Conservation (phyloP, 1,140 invertebrate species). For the Nebria ingens region DNA sequence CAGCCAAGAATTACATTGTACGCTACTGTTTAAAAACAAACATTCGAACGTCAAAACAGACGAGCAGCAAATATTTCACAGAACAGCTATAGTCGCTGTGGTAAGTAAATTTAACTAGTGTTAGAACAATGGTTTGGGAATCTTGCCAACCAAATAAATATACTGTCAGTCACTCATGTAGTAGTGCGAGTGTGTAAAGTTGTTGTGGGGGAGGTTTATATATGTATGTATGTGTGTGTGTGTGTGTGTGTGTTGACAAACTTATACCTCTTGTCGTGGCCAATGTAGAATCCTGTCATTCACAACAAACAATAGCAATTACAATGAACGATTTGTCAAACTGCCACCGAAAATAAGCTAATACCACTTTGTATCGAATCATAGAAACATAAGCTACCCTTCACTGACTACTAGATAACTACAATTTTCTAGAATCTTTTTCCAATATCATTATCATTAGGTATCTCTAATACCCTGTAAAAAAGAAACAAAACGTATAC, state of each 20-base stretch:
- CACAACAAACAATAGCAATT: neutral
- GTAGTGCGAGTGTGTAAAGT: too few relatives aligned
- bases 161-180: too few relatives aligned
- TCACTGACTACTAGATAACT: too few relatives aligned
- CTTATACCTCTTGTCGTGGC: neutral
- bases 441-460: too few relatives aligned
- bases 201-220: neutral
- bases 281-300: neutral
- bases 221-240: too few relatives aligned
- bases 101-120: neutral
- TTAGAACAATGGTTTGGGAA: slow-evolving; percentile 3
- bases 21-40: neutral
- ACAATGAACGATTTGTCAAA: neutral
- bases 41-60: neutral
- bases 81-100: neutral
- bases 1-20: neutral
- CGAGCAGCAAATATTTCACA: slow-evolving; percentile 1
- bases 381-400: too few relatives aligned
- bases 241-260: neutral
- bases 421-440: too few relatives aligned
- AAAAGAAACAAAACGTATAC: slow-evolving; percentile 4
- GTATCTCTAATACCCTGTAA: too few relatives aligned
- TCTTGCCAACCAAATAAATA: neutral
- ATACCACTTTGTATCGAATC: too few relatives aligned
- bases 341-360: neutral